These are phyloP conservation scores for Cuculus canorus DNA, from an alignment of 2,797 vertebrate species.

Conservation along the genomic window DNA sequence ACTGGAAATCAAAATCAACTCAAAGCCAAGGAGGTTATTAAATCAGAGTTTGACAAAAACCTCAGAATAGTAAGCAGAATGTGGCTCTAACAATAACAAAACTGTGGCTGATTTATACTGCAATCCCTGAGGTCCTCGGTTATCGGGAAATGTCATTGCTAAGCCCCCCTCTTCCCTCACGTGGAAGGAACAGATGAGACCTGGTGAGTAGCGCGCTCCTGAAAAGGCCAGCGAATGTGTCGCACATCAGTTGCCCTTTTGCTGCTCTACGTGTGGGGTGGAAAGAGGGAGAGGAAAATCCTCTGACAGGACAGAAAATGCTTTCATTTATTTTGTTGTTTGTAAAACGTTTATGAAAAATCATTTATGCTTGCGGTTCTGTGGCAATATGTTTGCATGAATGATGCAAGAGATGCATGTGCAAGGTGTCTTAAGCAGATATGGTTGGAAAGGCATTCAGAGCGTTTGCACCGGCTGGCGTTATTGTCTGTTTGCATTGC, in stretches of 20 bases:
- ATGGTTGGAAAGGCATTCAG: accelerated
- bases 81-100: neutral
- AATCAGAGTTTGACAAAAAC: conserved; percentile 11
- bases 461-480: neutral
- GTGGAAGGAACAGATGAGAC: neutral
- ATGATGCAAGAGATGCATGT: accelerated
- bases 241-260: neutral
- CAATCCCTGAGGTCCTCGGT: neutral
- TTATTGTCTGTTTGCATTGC: neutral
- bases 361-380: neutral
- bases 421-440: neutral
- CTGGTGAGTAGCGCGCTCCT: neutral
- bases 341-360: neutral
- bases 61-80: neutral
- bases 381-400: neutral
- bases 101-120: neutral
- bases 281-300: neutral
- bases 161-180: neutral
- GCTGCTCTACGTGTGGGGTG: neutral
- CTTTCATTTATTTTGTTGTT: neutral
- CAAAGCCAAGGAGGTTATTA: conserved; percentile 13
- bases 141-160: neutral
- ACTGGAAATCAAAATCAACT: conserved; percentile 1
- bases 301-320: neutral
- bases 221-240: neutral